Conservation (phyloP, 2,888 invertebrate genomes). For the Platycheirus albimanus region DNA sequence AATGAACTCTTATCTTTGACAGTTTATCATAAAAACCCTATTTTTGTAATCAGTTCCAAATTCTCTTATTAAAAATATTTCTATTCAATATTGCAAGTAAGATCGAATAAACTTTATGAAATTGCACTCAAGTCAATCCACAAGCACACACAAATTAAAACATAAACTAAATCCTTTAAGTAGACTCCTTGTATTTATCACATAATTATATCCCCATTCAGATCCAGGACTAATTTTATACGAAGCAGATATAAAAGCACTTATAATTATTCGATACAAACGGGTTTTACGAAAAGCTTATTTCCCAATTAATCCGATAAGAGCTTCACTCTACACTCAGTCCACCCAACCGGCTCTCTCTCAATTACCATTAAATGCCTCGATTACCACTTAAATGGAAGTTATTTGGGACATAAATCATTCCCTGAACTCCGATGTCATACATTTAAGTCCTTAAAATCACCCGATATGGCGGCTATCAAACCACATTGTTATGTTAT, state of each 20-base stretch:
- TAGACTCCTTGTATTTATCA: neutral
- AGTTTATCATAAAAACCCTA: no score
- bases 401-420: constrained; percentile 36
- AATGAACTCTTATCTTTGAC: no score
- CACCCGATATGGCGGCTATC: neutral
- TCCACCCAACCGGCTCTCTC: constrained; percentile 14
- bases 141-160: no score
- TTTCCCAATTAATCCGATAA: constrained; percentile 47
- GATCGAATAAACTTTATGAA: no score
- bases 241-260: constrained; percentile 9
- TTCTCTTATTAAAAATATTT: no score
- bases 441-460: constrained; percentile 2
- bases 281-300: constrained; percentile 5
- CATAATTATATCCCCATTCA: constrained; percentile 5
- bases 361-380: constrained; percentile 48
- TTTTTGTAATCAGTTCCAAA: no score
- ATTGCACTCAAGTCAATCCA: no score
- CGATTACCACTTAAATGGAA: constrained; percentile 30
- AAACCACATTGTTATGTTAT: constrained; percentile 1
- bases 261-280: neutral
- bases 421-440: constrained; percentile 4
- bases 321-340: no score
- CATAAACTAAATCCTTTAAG: neutral
- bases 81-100: no score
- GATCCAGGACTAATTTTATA: constrained; percentile 1